Percentiles rank a stretch among this genome's conserved stretches.
Conservation (phyloP, 2,113 vertebrate genomes). For the Chionis minor region DNA sequence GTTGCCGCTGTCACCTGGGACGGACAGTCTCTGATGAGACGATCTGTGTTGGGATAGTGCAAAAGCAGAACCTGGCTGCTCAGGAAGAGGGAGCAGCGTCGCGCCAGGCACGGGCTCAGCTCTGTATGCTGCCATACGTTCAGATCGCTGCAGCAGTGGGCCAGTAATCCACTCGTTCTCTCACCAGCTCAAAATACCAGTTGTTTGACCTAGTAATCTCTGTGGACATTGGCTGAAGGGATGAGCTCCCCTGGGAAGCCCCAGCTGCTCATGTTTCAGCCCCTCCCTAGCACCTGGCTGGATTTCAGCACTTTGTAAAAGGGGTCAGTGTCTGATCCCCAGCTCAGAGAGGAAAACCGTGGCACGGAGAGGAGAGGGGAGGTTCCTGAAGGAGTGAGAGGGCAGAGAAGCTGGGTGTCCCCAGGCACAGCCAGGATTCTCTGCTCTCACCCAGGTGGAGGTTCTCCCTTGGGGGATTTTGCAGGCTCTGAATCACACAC, state of each 20-base stretch:
- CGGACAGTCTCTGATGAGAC: rapidly evolving
- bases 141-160: background rate
- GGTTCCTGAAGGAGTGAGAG: background rate
- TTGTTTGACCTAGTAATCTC: slow-evolving; percentile 34
- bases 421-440: background rate
- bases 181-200: slow-evolving; percentile 10
- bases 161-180: background rate
- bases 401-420: background rate
- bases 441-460: background rate
- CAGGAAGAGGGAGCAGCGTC: background rate
- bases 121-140: rapidly evolving
- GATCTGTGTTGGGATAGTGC: background rate
- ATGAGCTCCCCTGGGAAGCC: slow-evolving; percentile 12
- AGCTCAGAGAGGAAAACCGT: background rate
- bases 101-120: background rate
- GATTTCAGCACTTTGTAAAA: background rate
- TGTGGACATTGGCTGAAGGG: background rate
- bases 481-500: background rate
- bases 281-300: background rate
- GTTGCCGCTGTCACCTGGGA: background rate
- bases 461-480: background rate
- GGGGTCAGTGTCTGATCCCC: background rate
- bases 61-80: background rate
- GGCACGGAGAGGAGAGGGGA: background rate
- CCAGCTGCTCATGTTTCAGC: background rate